phyloP scores from a whole-genome alignment of 2,888 invertebrate genomes.

The Drosophila leonis region DNA sequence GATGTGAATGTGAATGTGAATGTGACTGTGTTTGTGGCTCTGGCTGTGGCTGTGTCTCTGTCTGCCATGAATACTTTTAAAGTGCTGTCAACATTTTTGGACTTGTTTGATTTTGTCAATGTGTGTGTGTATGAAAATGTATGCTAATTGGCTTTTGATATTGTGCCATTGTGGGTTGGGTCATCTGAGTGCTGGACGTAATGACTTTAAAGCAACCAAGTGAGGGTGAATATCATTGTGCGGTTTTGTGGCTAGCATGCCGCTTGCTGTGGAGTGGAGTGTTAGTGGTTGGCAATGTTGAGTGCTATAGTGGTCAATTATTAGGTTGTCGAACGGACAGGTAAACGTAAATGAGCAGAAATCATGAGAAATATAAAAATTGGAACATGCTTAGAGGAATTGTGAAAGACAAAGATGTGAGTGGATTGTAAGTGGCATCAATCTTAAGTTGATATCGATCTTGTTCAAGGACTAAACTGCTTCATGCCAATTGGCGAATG shows the following conservation, averaged over 20 bases:
- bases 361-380: not conserved
- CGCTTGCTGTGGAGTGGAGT: constrained; percentile 30
- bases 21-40: not conserved
- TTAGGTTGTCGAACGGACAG: not conserved
- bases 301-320: constrained; percentile 29
- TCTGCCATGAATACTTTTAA: constrained; percentile 72
- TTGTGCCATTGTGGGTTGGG: constrained; percentile 47
- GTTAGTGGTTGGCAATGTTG: constrained; percentile 40
- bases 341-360: not conserved
- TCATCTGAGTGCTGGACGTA: constrained; percentile 37
- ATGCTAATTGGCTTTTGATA: constrained; percentile 81
- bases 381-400: not conserved
- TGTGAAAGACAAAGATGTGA: not conserved
- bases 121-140: constrained; percentile 61
- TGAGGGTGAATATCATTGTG: constrained; percentile 46
- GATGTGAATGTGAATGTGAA: not conserved
- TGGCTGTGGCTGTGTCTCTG: not conserved
- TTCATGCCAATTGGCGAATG: not conserved
- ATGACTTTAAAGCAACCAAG: constrained; percentile 55
- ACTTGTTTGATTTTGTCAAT: constrained; percentile 70
- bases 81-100: constrained; percentile 72
- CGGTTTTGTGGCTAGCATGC: constrained; percentile 44
- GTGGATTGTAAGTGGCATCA: not conserved
- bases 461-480: not conserved
- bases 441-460: not conserved